A percentile compares a stretch with the other conserved stretches of the same genome.
These are phyloP conservation scores for Chrysoperla carnea DNA, from an alignment of 1,140 invertebrate species.

Conservation along the genomic window DNA sequence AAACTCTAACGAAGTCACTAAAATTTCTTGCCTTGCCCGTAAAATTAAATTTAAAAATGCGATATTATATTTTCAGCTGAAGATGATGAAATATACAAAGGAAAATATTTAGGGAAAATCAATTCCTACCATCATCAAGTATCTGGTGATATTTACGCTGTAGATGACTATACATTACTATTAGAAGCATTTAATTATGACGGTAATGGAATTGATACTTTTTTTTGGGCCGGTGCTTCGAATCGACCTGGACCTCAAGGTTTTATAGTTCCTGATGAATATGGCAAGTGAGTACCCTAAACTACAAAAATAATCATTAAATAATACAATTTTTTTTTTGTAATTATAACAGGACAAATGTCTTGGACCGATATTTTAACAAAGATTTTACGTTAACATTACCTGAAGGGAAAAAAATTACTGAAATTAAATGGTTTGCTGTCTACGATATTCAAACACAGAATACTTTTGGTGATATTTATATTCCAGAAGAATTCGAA, in stretches of 20 bases:
- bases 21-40: too few species aligned
- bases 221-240: constrained; percentile 82
- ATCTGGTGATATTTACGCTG: constrained; percentile 73
- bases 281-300: constrained; percentile 50
- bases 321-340: neutral
- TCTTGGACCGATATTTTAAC: constrained; percentile 69
- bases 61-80: constrained; percentile 10
- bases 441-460: constrained; percentile 74
- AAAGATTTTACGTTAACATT: constrained; percentile 68
- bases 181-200: constrained; percentile 78
- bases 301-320: neutral
- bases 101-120: constrained; percentile 67
- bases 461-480: constrained; percentile 79
- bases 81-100: constrained; percentile 53
- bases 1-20: too few species aligned
- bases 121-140: constrained; percentile 87
- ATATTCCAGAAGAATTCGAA: constrained; percentile 80
- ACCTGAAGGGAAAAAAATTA: constrained; percentile 74
- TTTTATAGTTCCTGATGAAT: constrained; percentile 77
- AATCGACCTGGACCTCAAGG: constrained; percentile 76
- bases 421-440: constrained; percentile 78
- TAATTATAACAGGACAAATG: constrained; percentile 53
- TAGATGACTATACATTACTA: constrained; percentile 70
- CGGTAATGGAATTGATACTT: constrained; percentile 77
- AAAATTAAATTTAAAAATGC: too few species aligned